Percentiles rank a stretch among this genome's conserved stretches.
Evolutionary conservation across 2,888 invertebrate genomes (phyloP).

Genomic region (Hemicrepidius hirtus): DNA sequence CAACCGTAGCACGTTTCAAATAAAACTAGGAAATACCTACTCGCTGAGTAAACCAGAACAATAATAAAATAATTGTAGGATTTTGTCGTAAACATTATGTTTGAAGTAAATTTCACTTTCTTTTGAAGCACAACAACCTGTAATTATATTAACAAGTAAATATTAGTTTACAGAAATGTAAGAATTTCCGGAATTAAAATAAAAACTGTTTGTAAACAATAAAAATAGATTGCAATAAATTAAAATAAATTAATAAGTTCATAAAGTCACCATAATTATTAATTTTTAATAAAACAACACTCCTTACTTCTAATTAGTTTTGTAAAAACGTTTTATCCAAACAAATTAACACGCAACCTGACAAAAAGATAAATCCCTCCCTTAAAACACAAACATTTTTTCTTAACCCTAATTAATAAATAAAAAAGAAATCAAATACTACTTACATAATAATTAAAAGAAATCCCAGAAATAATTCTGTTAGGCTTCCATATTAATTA

Average conservation of each 20-base stretch:
- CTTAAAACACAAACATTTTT: no score
- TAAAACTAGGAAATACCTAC: slow-evolving; percentile 18
- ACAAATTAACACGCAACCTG: no score
- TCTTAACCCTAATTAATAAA: slow-evolving; percentile 1
- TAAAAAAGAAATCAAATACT: background rate
- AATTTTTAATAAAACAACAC: no score
- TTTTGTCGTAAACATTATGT: slow-evolving; percentile 14
- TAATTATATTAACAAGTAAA: slow-evolving; percentile 4
- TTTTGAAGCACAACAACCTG: background rate
- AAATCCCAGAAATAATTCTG: slow-evolving; percentile 20
- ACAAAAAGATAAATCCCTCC: no score
- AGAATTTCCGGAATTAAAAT: no score
- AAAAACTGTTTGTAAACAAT: no score
- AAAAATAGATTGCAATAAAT: no score
- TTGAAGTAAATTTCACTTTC: slow-evolving; percentile 26
- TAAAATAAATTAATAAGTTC: no score
- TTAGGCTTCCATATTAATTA: no score
- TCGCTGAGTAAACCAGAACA: slow-evolving; percentile 17
- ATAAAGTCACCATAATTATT: no score
- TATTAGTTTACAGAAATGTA: no score
- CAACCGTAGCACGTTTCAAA: background rate
- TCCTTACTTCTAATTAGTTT: background rate
- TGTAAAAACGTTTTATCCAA: no score
- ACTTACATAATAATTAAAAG: slow-evolving; percentile 21
- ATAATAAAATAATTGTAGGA: slow-evolving; percentile 12